Evolutionary conservation across 2,113 vertebrate genomes (phyloP), one percentile per base, ranked within the genome.

Genomic region (Prinia subflava): DNA sequence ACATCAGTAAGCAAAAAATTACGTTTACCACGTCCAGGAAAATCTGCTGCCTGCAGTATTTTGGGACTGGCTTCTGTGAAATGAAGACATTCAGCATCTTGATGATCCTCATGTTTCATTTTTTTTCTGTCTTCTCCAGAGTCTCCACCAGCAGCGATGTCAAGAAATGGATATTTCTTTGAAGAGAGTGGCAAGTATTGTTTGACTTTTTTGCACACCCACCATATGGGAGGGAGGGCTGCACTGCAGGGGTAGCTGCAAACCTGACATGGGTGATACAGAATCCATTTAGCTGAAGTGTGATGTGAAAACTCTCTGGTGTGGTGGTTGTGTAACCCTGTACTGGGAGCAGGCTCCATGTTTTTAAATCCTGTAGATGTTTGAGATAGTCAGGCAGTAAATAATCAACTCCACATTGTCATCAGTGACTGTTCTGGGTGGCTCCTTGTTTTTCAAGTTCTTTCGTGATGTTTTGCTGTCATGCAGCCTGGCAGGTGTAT

Each of bases 111-210:
- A 74, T 1, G 3, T 33, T 52, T 57, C 5, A 0, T 59, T 50
- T 37, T 47, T 47, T 78, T 5, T 6, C 10, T 69, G 9, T 91
- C 41, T 88, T 75, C 47, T 44, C 47, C 65, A 98, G 97, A 98
- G 67, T 97, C 97, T 82, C 97, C 97, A 71, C 94, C 98, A 67
- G 94, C 97, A 64, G 95, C 97, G 19, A 98, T 98, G 98, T 98
- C 99, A 60, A 98, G 98, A 94, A 99, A 99, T 97, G 98, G 98
- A 94, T 98, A 98, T 95, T 98, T 98, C 93, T 98, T 98, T 92
- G 98, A 98, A 95, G 98, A 98, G 92, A 98, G 98, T 95, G 98
- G 98, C 98, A 98, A 99, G 98, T 98, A 95, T 81, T 73, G 31
- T 89, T 87, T 94, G 33, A 75, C 52, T 81, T 10, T 33, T 87